Percentiles rank a stretch among this genome's conserved stretches.
Evolutionary conservation across 1,140 invertebrate species (phyloP).

Genomic region (Drosophila nannoptera): DNA sequence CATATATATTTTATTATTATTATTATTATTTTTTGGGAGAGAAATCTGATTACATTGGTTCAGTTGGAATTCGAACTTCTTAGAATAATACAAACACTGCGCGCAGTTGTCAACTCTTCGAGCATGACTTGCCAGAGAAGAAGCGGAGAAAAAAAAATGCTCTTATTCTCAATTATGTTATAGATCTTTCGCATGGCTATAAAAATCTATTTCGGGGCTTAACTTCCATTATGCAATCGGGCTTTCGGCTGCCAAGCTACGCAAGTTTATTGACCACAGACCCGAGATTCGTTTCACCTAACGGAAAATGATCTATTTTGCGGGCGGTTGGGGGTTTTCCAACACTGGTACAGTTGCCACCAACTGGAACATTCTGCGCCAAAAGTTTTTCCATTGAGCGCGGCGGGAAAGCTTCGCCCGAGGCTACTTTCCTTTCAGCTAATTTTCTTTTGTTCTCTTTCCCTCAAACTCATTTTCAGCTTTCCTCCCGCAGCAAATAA

Average conservation of each 20-base stretch:
- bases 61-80: slow-evolving; percentile 54
- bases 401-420: no score
- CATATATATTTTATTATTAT: slow-evolving; percentile 23
- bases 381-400: no score
- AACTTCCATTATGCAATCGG: slow-evolving; percentile 74
- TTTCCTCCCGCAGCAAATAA: not conserved
- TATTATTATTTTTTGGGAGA: slow-evolving; percentile 18
- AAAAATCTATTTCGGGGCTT: slow-evolving; percentile 48
- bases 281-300: not conserved
- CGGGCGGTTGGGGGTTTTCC: not conserved
- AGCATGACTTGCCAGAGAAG: slow-evolving; percentile 60
- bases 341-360: slow-evolving; percentile 28
- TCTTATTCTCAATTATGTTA: slow-evolving; percentile 78
- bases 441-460: not conserved
- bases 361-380: not conserved
- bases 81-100: slow-evolving; percentile 35
- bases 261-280: slow-evolving; percentile 73
- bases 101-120: slow-evolving; percentile 68
- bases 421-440: not conserved
- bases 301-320: slow-evolving; percentile 9
- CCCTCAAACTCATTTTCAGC: not conserved
- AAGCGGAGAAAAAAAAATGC: slow-evolving; percentile 51
- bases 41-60: slow-evolving; percentile 75
- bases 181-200: slow-evolving; percentile 51
- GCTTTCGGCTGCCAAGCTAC: slow-evolving; percentile 64